Conservation (phyloP, 1,140 invertebrate species). For the Galleria mellonella region DNA sequence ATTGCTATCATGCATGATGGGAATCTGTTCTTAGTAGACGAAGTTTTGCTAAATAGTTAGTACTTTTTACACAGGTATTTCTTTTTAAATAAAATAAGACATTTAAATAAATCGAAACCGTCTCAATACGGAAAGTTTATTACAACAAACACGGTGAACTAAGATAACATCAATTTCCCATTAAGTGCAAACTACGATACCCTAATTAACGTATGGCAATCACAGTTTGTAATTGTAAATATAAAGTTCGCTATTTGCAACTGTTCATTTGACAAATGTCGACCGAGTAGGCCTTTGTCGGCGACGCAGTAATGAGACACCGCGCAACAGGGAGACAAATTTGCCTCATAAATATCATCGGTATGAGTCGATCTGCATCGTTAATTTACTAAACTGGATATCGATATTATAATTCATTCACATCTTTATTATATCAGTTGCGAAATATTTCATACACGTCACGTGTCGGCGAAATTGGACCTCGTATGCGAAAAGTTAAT, state of each 20-base stretch:
- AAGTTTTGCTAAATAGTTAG: no score
- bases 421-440: constrained; percentile 49
- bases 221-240: constrained; percentile 21
- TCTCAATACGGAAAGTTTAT: no score
- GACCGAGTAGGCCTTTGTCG: constrained; percentile 47
- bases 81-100: no score
- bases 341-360: constrained; percentile 58
- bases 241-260: constrained; percentile 51
- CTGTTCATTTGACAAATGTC: constrained; percentile 53
- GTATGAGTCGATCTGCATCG: constrained; percentile 53
- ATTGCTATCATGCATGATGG: no score
- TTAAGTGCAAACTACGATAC: constrained; percentile 22
- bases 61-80: no score
- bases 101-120: no score
- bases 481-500: no score
- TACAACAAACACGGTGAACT: no score
- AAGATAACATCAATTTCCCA: neutral
- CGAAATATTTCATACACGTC: constrained; percentile 15
- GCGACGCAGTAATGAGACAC: constrained; percentile 51
- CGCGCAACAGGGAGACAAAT: constrained; percentile 50
- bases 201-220: constrained; percentile 27
- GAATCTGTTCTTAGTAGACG: no score
- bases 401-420: constrained; percentile 56
- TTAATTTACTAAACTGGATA: constrained; percentile 58
- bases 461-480: constrained; percentile 3